Base-by-base conservation (phyloP, 1,140 invertebrate species). In the Drosophila sturtevanti region DNA sequence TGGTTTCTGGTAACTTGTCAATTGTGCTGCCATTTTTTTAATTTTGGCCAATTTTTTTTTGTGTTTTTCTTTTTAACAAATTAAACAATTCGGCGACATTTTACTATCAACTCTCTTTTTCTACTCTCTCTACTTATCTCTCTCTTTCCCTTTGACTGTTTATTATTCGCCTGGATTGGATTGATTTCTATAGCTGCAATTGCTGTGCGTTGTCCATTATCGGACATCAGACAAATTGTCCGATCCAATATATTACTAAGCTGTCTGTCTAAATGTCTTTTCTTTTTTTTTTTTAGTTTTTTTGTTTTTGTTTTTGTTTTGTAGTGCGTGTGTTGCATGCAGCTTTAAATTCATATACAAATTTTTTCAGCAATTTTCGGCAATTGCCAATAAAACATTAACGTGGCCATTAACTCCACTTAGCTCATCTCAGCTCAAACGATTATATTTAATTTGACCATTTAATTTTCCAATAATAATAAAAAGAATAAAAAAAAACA, bases 271-370 rank as follows among this genome's bases (percentile, higher is more conserved):
- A 48, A 48, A 48, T 48, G 56, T 75, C 56, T 24, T 24, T 24
- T 24, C 4, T 1, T 24, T 4, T 2, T 24, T 24, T 24, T 1
- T 24, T 4, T n/a, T n/a, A n/a, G n/a, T 24, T 24, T 24, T 24
- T 24, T 1, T 24, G 2, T 2, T 24, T 24, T 24, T 1, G 1
- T 4, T 61, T 38, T 68, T 31, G 16, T 24, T 22, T 56, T 44
- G 65, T 48, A 38, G 64, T 72, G 70, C 65, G 22, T 11, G 27
- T 41, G 18, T 61, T 68, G 84, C 81, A 66, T 72, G 70, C 79
- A 79, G 80, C 72, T 73, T 72, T 87, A 87, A 87, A 68, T 87
- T 79, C 62, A 72, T 77, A 62, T 79, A 89, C 84, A 87, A 87
- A 56, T 31, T 56, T 27, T n/a, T 76, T 74, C 74, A 74, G 71